phyloP scores from a whole-genome alignment of 92 coral and sea anemone species.

The Isaurus tuberculatus region DNA sequence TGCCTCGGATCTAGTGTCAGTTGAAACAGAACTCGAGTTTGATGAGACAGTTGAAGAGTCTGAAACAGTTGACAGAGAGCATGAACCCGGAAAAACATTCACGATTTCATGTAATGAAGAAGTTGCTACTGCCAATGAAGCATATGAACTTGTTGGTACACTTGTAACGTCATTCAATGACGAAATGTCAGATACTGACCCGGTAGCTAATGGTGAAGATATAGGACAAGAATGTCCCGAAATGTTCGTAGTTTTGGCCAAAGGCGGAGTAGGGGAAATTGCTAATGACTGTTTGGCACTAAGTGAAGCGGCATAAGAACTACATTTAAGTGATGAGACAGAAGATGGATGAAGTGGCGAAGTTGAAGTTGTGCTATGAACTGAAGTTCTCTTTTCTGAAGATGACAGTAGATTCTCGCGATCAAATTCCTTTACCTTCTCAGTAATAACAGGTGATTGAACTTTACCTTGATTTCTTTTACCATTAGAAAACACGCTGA shows the following conservation, averaged over 20 bases:
- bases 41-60: conserved; percentile 2
- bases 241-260: neutral
- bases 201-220: neutral
- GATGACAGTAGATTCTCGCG: neutral
- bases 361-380: neutral
- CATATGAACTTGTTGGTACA: neutral
- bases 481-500: neutral
- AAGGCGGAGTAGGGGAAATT: neutral
- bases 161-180: neutral
- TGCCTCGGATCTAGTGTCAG: neutral
- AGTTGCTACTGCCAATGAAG: neutral
- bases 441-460: neutral
- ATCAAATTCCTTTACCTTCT: neutral
- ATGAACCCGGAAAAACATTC: neutral
- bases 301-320: neutral
- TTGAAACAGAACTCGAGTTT: neutral
- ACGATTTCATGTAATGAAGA: neutral
- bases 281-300: neutral
- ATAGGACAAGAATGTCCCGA: neutral
- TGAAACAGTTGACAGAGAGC: neutral
- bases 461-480: neutral
- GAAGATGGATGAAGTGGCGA: neutral
- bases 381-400: neutral
- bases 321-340: neutral
- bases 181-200: neutral